Evolutionary conservation across 2,888 invertebrate genomes (phyloP).

Genomic region (Cyclophora punctaria): DNA sequence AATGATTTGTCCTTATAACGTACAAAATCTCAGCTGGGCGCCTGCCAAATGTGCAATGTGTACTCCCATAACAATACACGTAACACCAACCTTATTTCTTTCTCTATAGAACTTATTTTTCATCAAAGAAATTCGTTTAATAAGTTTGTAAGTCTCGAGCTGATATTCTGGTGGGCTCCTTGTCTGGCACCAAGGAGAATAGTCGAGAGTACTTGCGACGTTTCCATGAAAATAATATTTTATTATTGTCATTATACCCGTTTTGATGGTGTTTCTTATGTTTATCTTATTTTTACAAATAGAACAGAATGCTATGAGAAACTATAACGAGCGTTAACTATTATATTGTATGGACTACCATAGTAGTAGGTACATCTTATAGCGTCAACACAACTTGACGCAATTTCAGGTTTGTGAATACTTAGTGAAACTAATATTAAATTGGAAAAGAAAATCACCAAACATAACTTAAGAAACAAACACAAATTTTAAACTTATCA

Average conservation of each 20-base stretch:
- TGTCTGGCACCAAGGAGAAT: slow-evolving; percentile 39
- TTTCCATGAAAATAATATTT: slow-evolving; percentile 66
- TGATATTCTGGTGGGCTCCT: slow-evolving; percentile 54
- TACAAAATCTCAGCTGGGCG: slow-evolving; percentile 64
- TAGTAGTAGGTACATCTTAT: no score
- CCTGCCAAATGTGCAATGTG: slow-evolving; percentile 63
- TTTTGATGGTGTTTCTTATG: slow-evolving; percentile 32
- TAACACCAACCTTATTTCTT: slow-evolving; percentile 13
- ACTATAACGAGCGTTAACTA: no score
- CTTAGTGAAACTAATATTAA: no score
- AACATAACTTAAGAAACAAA: no score
- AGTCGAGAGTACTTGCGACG: slow-evolving; percentile 52
- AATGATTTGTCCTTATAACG: slow-evolving; percentile 69
- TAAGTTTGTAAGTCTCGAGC: slow-evolving; percentile 44
- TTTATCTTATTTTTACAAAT: slow-evolving; percentile 32
- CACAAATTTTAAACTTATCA: no score
- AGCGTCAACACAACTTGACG: no score
- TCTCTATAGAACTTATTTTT: slow-evolving; percentile 24
- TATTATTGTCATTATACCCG: slow-evolving; percentile 47
- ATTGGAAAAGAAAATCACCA: no score
- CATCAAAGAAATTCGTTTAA: background rate
- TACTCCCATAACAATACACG: slow-evolving; percentile 24
- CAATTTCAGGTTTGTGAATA: no score
- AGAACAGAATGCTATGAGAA: slow-evolving; percentile 11
- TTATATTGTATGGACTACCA: no score